Evolutionary conservation across 2,113 vertebrate genomes (phyloP).

Genomic region (Takifugu flavidus): DNA sequence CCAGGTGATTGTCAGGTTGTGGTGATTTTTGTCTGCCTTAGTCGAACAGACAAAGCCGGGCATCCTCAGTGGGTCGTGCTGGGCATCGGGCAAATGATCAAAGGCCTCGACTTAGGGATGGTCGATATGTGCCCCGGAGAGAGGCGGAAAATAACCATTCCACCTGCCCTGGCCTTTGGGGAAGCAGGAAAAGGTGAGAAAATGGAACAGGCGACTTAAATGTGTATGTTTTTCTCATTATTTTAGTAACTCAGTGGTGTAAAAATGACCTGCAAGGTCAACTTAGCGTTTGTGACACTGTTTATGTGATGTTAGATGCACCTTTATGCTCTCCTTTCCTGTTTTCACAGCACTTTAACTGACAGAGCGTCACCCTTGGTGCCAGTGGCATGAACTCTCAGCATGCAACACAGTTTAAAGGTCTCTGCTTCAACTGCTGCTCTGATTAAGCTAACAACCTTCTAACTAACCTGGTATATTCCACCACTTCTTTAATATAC

Average conservation of each 20-base stretch:
- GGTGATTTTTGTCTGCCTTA: conserved; percentile 51
- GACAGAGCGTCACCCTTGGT: conserved; percentile 27
- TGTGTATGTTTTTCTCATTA: neutral
- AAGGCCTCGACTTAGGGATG: conserved; percentile 91
- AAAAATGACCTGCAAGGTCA: too few species aligned
- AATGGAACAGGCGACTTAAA: neutral
- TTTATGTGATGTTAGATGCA: neutral
- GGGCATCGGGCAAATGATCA: conserved; percentile 94
- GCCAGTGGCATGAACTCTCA: conserved; percentile 42
- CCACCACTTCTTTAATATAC: too few species aligned
- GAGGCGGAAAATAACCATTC: conserved; percentile 88
- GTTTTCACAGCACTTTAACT: conserved; percentile 44
- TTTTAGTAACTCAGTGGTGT: too few species aligned
- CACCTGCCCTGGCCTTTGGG: conserved; percentile 87
- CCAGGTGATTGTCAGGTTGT: neutral
- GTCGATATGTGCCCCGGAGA: conserved; percentile 92
- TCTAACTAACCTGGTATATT: too few species aligned
- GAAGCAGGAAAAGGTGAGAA: conserved; percentile 80
- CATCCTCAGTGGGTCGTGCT: conserved; percentile 96
- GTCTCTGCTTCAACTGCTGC: conserved; percentile 9
- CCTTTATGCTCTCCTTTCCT: conserved; percentile 44
- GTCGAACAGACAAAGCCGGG: conserved; percentile 86
- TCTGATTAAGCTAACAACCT: conserved; percentile 2
- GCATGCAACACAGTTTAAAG: conserved; percentile 47
- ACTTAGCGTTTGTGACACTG: neutral